phyloP scores from a whole-genome alignment of 2,888 invertebrate genomes.

The Dicranocentrus wangi region DNA sequence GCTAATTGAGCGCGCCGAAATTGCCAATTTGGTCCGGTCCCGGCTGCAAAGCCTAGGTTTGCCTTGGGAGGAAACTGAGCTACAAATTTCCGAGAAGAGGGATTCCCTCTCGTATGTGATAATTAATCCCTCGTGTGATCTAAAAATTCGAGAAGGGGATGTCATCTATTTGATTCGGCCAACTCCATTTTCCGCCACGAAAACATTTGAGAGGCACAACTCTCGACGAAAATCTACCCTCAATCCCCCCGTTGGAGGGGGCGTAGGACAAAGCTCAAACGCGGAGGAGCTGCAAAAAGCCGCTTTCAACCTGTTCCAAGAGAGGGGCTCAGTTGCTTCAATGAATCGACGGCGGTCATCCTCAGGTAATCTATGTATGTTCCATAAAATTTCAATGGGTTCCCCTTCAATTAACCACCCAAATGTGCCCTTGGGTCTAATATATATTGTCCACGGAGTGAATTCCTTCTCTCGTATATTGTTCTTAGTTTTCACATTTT shows the following conservation, averaged over 20 bases:
- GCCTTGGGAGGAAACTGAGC: slow-evolving; percentile 88
- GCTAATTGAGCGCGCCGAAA: slow-evolving; percentile 91
- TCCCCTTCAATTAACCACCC: too few species aligned
- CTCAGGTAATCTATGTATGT: slow-evolving; percentile 54
- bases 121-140: slow-evolving; percentile 97
- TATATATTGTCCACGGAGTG: too few species aligned
- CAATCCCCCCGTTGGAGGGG: slow-evolving; percentile 56
- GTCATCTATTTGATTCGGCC: slow-evolving; percentile 90
- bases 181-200: slow-evolving; percentile 94
- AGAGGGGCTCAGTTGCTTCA: slow-evolving; percentile 40
- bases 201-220: slow-evolving; percentile 93
- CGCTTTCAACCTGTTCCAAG: slow-evolving; percentile 66
- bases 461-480: neutral
- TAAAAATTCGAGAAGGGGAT: slow-evolving; percentile 95
- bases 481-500: neutral
- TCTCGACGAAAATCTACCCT: slow-evolving; percentile 81
- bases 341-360: slow-evolving; percentile 59
- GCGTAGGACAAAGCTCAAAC: slow-evolving; percentile 32
- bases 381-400: too few species aligned
- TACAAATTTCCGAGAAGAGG: slow-evolving; percentile 87
- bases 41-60: slow-evolving; percentile 95
- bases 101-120: slow-evolving; percentile 97
- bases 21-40: slow-evolving; percentile 93
- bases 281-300: slow-evolving; percentile 71
- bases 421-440: too few species aligned